A percentile compares a stretch with the other conserved stretches of the same genome.
Conservation (phyloP, 2,888 invertebrate genomes). For the Pogonocherus hispidulus region DNA sequence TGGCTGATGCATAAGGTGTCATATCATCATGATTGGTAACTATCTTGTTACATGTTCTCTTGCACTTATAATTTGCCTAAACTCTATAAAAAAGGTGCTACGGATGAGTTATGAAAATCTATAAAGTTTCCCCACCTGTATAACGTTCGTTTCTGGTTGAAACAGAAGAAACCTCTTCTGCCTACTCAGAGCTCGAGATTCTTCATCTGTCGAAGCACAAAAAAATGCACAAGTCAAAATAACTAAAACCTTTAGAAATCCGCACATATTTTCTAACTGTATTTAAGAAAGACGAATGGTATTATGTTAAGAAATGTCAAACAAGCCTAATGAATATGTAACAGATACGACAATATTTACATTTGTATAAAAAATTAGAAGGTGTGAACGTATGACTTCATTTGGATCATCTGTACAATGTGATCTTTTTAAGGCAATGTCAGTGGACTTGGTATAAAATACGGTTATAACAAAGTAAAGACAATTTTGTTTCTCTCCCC, state of each 20-base stretch:
- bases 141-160: background rate
- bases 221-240: background rate
- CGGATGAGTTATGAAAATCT: too few species aligned
- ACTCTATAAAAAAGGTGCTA: too few species aligned
- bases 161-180: background rate
- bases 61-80: too few species aligned
- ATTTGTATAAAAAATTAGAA: slow-evolving; percentile 9
- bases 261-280: background rate
- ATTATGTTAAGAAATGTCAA: background rate
- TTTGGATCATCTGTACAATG: too few species aligned
- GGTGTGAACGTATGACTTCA: background rate
- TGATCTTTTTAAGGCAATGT: too few species aligned
- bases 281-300: background rate
- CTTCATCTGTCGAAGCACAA: background rate
- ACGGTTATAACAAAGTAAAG: too few species aligned
- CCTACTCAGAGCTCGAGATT: slow-evolving; percentile 14
- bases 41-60: too few species aligned
- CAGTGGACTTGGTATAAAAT: too few species aligned
- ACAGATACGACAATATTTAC: slow-evolving; percentile 1
- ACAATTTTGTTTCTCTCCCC: too few species aligned
- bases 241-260: background rate
- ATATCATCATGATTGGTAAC: too few species aligned
- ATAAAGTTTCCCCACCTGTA: slow-evolving; percentile 27
- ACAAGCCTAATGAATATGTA: background rate
- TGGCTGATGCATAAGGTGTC: too few species aligned